Percentiles rank a stretch among this genome's conserved stretches.
These are phyloP conservation scores for Meles meles DNA, from an alignment of 2,113 vertebrate species.

Conservation along the genomic window DNA sequence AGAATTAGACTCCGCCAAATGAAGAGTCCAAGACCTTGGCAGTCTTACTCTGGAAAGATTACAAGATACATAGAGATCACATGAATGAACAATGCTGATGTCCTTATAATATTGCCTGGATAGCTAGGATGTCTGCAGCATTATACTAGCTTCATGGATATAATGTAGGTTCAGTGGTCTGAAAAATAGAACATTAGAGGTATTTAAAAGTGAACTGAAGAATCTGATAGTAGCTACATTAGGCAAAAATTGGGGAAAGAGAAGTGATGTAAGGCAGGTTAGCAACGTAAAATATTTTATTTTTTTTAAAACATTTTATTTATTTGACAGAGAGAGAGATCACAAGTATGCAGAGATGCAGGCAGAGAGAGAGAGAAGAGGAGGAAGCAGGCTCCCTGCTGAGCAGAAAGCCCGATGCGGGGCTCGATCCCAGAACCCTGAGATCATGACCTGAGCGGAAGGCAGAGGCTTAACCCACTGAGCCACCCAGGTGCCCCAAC, in stretches of 20 bases:
- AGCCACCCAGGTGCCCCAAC: no score
- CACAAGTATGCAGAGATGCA: no score
- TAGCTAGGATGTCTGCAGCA: conserved; percentile 72
- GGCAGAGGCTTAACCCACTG: no score
- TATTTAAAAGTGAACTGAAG: conserved; percentile 67
- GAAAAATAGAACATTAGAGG: conserved; percentile 68
- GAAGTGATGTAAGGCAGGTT: conserved; percentile 15
- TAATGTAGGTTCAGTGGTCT: conserved; percentile 37
- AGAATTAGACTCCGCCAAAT: conserved; percentile 82
- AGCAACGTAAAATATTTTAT: background rate
- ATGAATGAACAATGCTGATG: conserved; percentile 73
- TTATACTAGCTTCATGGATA: conserved; percentile 48
- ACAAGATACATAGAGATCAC: conserved; percentile 75
- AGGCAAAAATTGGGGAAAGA: background rate
- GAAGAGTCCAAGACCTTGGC: conserved; percentile 82
- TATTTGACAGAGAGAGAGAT: no score
- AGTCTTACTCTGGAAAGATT: conserved; percentile 78
- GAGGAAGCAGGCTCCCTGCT: no score
- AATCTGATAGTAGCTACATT: conserved; percentile 37
- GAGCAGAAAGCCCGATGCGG: no score
- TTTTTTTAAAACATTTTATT: no score
- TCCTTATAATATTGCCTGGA: conserved; percentile 70
- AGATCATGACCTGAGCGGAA: no score
- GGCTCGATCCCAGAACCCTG: no score
- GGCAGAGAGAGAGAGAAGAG: no score